Evolutionary conservation across 2,888 invertebrate species (phyloP).

Genomic region (Beris chalybata): DNA sequence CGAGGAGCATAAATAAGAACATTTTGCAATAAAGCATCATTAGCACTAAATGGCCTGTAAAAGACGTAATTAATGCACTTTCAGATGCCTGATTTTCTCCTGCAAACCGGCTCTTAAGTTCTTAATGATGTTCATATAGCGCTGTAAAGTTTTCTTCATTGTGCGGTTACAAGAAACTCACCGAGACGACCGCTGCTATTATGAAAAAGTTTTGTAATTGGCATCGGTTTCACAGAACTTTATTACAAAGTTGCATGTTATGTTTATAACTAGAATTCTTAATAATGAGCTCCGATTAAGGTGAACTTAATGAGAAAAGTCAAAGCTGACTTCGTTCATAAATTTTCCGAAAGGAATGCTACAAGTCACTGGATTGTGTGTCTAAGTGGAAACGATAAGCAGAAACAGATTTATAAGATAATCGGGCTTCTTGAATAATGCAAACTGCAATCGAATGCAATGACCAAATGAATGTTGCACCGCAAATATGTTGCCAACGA

Average conservation of each 20-base stretch:
- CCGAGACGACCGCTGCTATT: slow-evolving; percentile 4
- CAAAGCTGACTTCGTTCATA: background rate
- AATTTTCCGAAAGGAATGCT: too few species aligned
- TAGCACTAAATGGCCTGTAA: slow-evolving; percentile 39
- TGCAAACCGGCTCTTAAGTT: slow-evolving; percentile 10
- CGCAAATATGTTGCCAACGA: too few species aligned
- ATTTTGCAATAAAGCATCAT: slow-evolving; percentile 40
- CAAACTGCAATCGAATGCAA: too few species aligned
- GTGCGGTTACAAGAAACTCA: slow-evolving; percentile 12
- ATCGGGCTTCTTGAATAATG: too few species aligned
- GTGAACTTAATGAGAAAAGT: slow-evolving; percentile 12
- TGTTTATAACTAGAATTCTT: slow-evolving; percentile 23
- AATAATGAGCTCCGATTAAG: slow-evolving; percentile 25
- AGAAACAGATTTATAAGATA: too few species aligned
- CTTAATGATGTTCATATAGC: slow-evolving; percentile 11
- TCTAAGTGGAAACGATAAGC: too few species aligned
- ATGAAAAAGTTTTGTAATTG: slow-evolving; percentile 18
- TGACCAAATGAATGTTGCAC: too few species aligned
- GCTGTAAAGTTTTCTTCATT: slow-evolving; percentile 10
- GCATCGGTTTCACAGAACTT: slow-evolving; percentile 13
- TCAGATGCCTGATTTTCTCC: slow-evolving; percentile 24
- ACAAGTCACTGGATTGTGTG: too few species aligned
- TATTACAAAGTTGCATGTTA: slow-evolving; percentile 27
- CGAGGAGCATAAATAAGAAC: slow-evolving; percentile 28
- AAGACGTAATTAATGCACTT: slow-evolving; percentile 41